Evolutionary conservation across 2,888 invertebrate species (phyloP), one percentile per base, ranked within the genome.

Genomic region (Pycnomerus fuliginosus): DNA sequence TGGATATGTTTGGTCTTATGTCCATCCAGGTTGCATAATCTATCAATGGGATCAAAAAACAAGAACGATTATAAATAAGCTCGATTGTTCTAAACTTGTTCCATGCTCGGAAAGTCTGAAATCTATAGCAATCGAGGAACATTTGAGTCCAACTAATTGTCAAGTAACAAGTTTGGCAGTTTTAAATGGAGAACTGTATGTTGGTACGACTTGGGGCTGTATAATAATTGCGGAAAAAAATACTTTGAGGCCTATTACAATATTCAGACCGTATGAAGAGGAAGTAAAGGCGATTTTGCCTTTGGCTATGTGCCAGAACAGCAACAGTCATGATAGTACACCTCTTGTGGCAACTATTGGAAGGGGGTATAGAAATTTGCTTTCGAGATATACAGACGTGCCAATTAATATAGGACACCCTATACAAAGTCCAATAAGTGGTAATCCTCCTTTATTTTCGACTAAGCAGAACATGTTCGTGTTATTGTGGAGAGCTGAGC

Each of bases 181-280:
- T 17, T 73, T 85, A 37, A 79, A 80, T 17, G 79, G 80, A 16
- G 84, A 85, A 60, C 74, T 96, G 24, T 93, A 91, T 70, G 85
- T 92, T 48, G 97, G 97, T 29, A 97, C 97, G 1, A 91, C 92
- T 3, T 90, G 92, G 87, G 98, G 98, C 14, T 93, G 94, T 68
- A 75, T 98, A 29, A 87, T 97, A 36, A 87, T 96, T 3, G 90
- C 92, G 0, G 93, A 94, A 68, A 81, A 85, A 11, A 76, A 78
- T 41, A 80, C 86, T 0, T 77, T 96, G 56, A 76, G 90, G 2
- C 95, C 96, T 0, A 84, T 94, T 43, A 91, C 92, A 2, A 87
- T 95, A n/a, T 94, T 94, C 75, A 78, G 94, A 23, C 92, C 94
- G 0, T 91, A 90, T 64, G 89, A 92, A 70, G 87, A 87, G 58